Evolutionary conservation across 2,888 invertebrate genomes (phyloP).

Genomic region (Tetragonisca angustula): DNA sequence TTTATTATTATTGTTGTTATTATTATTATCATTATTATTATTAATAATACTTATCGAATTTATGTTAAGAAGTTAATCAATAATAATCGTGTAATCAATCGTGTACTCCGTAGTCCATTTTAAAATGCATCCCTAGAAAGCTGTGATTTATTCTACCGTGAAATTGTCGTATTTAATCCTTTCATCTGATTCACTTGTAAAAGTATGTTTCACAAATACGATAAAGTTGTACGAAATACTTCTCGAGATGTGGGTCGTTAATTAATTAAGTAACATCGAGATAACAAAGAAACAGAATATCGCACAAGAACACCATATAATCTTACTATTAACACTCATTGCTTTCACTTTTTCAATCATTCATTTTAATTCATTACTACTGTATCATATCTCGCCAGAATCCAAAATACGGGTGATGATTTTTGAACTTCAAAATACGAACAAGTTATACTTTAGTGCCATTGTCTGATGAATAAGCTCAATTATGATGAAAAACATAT

Average conservation of each 20-base stretch:
- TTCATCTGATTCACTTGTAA: background rate
- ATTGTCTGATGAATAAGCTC: constrained; percentile 57
- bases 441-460: constrained; percentile 62
- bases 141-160: constrained; percentile 1
- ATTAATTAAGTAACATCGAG: constrained; percentile 44
- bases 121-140: constrained; percentile 11
- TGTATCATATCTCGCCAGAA: background rate
- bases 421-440: constrained; percentile 20
- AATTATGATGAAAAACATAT: constrained; percentile 42
- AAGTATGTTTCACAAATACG: constrained; percentile 15
- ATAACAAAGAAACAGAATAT: constrained; percentile 26
- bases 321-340: constrained; percentile 46
- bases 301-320: constrained; percentile 27
- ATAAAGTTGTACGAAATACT: constrained; percentile 29
- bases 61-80: constrained; percentile 10
- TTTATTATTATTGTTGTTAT: background rate
- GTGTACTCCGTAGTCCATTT: constrained; percentile 17
- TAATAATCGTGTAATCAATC: constrained; percentile 10
- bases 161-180: constrained; percentile 15
- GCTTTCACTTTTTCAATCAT: constrained; percentile 25
- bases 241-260: constrained; percentile 19
- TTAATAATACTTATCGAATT: constrained; percentile 10
- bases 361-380: constrained; percentile 21
- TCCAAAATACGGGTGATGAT: constrained; percentile 23
- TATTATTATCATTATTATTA: constrained; percentile 2